A percentile compares a stretch with the other conserved stretches of the same genome.
Conservation (phyloP, 2,113 vertebrate species). For the Castor canadensis region DNA sequence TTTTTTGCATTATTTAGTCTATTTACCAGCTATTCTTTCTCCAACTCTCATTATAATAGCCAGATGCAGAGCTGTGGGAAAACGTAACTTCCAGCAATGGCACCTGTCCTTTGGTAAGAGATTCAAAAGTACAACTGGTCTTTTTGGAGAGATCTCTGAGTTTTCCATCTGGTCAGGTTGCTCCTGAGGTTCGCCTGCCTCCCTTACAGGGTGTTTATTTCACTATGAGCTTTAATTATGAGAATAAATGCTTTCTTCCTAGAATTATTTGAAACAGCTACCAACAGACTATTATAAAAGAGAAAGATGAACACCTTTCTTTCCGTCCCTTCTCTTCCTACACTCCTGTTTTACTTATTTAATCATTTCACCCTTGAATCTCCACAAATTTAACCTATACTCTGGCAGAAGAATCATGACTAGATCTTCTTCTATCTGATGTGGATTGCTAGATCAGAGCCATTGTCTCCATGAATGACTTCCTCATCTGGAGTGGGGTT, state of each 20-base stretch:
- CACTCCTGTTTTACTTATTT: not conserved
- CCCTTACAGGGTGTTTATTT: not conserved
- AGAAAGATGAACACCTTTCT: not conserved
- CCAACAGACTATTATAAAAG: not conserved
- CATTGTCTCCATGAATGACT: not conserved
- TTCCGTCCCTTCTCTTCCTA: not conserved
- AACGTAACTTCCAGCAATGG: not conserved
- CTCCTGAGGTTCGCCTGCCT: not conserved
- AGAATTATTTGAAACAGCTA: not conserved
- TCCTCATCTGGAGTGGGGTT: not conserved
- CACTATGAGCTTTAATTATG: conserved; percentile 21
- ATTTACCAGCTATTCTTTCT: not conserved
- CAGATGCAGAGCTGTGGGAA: conserved; percentile 19
- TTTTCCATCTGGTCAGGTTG: conserved; percentile 24
- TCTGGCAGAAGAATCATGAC: not conserved
- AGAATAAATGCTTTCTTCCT: conserved; percentile 1
- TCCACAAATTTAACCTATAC: not conserved
- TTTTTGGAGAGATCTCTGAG: conserved; percentile 23
- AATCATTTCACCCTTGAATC: not conserved
- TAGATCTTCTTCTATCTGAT: not conserved
- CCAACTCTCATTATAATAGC: not conserved
- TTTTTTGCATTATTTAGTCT: conserved; percentile 40
- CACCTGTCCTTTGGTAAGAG: not conserved
- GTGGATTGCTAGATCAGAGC: not conserved
- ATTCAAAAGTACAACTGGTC: not conserved